These are phyloP conservation scores for Euleptes europaea DNA, from an alignment of 2,113 vertebrate species.

Conservation along the genomic window DNA sequence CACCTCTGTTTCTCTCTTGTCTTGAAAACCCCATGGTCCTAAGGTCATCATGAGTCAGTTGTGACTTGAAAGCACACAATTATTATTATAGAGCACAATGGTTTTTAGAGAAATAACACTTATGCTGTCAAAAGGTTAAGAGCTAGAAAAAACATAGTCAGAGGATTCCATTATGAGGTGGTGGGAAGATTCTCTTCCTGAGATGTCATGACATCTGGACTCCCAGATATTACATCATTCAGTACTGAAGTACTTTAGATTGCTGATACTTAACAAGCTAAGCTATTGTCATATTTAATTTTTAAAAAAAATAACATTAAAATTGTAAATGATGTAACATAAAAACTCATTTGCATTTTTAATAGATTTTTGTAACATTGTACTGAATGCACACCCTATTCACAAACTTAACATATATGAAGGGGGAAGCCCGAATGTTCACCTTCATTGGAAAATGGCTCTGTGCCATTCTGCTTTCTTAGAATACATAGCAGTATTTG, in stretches of 20 bases:
- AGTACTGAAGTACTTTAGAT: not conserved
- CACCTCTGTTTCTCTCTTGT: too few species aligned
- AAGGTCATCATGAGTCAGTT: too few species aligned
- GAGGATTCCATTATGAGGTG: not conserved
- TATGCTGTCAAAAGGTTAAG: too few species aligned
- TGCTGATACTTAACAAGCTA: not conserved
- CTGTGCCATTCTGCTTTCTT: not conserved
- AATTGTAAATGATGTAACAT: not conserved
- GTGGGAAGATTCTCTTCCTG: not conserved
- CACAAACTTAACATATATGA: not conserved
- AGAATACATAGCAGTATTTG: too few species aligned
- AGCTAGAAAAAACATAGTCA: not conserved
- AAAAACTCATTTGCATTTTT: not conserved
- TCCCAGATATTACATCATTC: not conserved
- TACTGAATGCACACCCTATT: too few species aligned
- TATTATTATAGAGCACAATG: too few species aligned
- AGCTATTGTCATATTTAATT: not conserved
- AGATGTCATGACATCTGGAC: not conserved
- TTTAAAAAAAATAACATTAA: not conserved
- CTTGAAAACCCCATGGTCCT: too few species aligned
- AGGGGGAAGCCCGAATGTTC: not conserved
- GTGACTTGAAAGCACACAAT: not conserved
- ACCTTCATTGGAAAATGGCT: not conserved
- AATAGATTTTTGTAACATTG: too few species aligned
- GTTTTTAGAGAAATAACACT: too few species aligned